Base-by-base conservation (phyloP, 2,888 invertebrate species). In the Listrodromus nycthemerus region DNA sequence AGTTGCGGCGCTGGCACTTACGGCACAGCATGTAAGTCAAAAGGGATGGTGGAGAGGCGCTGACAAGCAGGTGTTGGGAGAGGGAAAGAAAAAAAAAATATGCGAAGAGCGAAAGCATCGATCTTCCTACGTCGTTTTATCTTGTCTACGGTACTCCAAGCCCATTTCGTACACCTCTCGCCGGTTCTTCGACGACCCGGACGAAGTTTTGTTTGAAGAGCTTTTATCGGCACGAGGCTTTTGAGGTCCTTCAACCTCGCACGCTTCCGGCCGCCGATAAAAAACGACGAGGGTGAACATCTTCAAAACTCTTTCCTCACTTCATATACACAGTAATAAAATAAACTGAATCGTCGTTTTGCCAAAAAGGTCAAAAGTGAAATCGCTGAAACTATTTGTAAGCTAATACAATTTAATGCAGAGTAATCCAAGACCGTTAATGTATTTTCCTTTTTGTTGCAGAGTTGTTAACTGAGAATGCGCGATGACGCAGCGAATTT, bases 401-500 rank as follows among this genome's bases (percentile, higher is more conserved):
- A 5, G 10, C 21, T 30, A 27, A 16, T n/a, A 30, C 10, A 30
- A 69, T 16, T 33, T 13, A 48, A 50, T 50, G 10, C n/a, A 21
- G 52, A 30, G 13, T 21, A 41, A 8, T 7, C 21, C 19, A n/a
- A 37, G 37, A 55, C 21, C 16, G n/a, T 41, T 50, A 27, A 3
- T 48, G 67, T n/a, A 30, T 77, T 65, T n/a, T 82, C 19, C 80
- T 76, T 73, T 87, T 86, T 87, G 81, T 90, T 92, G 1, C 91
- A 92, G 92, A 89, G 91, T 91, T 91, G 89, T 91, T 92, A 92
- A 92, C 89, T 92, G 89, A 92, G 92, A 92, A 92, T 92, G 92
- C 92, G 90, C 91, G 89, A 92, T 92, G 92, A 92, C 92, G 88
- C 92, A 92, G 92, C 92, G 92, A 92, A 92, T 92, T 89, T 92